Evolutionary conservation across 2,888 invertebrate species (phyloP).

Genomic region (Mylabris sibirica): DNA sequence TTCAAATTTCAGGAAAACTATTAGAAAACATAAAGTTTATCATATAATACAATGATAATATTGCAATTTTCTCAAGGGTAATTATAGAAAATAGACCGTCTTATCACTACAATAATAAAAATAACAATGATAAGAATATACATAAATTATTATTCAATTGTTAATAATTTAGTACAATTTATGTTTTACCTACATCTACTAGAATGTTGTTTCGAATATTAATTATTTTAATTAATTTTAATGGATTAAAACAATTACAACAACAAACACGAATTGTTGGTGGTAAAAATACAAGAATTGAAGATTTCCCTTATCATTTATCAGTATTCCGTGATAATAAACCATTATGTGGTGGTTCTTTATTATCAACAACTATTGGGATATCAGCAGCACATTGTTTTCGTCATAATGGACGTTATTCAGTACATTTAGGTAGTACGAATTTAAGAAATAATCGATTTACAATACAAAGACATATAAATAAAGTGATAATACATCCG

Average conservation of each 20-base stretch:
- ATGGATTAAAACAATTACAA: background rate
- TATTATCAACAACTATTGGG: conserved; percentile 15
- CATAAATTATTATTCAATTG: too few species aligned
- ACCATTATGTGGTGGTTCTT: conserved; percentile 25
- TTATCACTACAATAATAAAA: too few species aligned
- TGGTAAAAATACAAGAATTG: conserved; percentile 17
- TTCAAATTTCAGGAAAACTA: too few species aligned
- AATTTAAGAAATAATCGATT: background rate
- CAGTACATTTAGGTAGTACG: conserved; percentile 20
- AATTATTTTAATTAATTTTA: background rate
- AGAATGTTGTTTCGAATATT: background rate
- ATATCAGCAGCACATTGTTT: conserved; percentile 29
- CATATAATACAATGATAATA: too few species aligned
- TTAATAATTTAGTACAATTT: background rate
- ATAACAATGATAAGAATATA: too few species aligned
- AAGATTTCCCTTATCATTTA: conserved; percentile 25
- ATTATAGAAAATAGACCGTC: too few species aligned
- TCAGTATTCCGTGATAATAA: conserved; percentile 4
- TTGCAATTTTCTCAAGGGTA: too few species aligned
- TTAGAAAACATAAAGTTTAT: too few species aligned
- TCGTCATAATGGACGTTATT: conserved; percentile 16
- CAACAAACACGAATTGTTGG: conserved; percentile 23
- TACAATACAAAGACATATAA: conserved; percentile 10
- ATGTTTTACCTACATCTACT: background rate
- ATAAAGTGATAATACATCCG: conserved; percentile 20